Conservation (phyloP, 2,113 vertebrate genomes). For the Toxostoma redivivum region DNA sequence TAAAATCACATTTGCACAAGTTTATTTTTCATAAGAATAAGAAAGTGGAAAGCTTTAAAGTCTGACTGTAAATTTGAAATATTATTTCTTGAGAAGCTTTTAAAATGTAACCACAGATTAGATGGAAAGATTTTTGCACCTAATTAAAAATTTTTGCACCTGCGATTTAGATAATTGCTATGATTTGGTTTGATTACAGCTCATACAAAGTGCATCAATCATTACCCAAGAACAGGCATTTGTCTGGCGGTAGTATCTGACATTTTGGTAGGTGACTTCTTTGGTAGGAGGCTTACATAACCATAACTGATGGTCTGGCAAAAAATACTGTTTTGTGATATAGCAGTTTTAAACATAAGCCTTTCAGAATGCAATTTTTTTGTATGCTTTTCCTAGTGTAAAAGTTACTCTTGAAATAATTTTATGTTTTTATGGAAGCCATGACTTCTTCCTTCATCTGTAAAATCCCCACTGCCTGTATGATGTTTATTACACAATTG, state of each 20-base stretch:
- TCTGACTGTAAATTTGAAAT: background rate
- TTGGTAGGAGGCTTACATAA: background rate
- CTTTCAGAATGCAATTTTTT: background rate
- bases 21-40: background rate
- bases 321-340: background rate
- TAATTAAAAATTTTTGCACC: background rate
- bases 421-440: background rate
- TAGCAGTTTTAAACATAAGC: background rate
- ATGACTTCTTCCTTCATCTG: background rate
- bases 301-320: background rate
- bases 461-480: background rate
- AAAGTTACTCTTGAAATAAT: background rate
- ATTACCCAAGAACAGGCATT: background rate
- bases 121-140: background rate
- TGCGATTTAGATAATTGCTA: background rate
- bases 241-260: background rate
- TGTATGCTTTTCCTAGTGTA: background rate
- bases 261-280: background rate
- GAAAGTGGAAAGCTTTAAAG: background rate
- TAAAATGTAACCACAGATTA: background rate
- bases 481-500: slow-evolving; percentile 12
- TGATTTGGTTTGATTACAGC: background rate
- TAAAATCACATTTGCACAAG: background rate
- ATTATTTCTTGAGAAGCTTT: background rate
- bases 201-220: background rate